Conservation (phyloP, 2,797 vertebrate species). For the Onychomys arenicola region DNA sequence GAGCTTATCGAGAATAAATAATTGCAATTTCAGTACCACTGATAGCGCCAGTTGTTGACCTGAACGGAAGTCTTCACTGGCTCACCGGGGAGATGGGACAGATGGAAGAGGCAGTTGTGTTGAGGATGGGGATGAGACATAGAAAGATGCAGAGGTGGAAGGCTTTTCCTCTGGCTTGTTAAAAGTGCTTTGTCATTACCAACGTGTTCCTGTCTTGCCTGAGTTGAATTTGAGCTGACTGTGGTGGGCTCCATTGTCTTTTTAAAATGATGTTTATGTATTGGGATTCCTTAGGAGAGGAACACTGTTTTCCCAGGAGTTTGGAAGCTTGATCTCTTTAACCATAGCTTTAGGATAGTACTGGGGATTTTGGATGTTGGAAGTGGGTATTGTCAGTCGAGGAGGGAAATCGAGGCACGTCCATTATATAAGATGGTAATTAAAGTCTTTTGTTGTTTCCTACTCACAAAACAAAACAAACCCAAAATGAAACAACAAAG, state of each 20-base stretch:
- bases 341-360: neutral
- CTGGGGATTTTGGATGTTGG: neutral
- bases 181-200: slow-evolving; percentile 76
- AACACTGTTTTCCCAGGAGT: slow-evolving; percentile 15
- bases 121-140: slow-evolving; percentile 37
- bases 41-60: slow-evolving; percentile 69
- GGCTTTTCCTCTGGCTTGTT: slow-evolving; percentile 32
- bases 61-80: slow-evolving; percentile 54
- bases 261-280: slow-evolving; percentile 20
- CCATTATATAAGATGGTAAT: slow-evolving; percentile 47
- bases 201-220: slow-evolving; percentile 43
- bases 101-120: slow-evolving; percentile 27
- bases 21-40: slow-evolving; percentile 82
- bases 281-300: neutral
- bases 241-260: neutral
- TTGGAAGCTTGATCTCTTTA: slow-evolving; percentile 51
- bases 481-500: neutral
- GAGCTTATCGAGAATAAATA: slow-evolving; percentile 56
- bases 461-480: slow-evolving; percentile 25
- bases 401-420: neutral
- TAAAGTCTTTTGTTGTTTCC: slow-evolving; percentile 60
- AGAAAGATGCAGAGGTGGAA: slow-evolving; percentile 12
- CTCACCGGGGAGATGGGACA: neutral
- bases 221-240: slow-evolving; percentile 50
- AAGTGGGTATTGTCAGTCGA: neutral